Conservation (phyloP, 2,888 invertebrate genomes). For the Spodoptera littoralis region DNA sequence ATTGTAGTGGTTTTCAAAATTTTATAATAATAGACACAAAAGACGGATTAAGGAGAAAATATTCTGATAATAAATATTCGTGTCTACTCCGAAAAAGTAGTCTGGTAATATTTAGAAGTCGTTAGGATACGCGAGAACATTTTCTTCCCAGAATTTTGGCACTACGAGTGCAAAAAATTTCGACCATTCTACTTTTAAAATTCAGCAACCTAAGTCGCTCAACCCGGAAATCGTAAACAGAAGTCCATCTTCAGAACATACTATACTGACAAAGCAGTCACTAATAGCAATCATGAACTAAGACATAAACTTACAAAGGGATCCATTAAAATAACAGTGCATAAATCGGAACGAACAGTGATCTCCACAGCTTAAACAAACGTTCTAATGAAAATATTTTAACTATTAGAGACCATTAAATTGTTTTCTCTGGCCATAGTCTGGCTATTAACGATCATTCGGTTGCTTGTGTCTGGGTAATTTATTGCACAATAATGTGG, state of each 20-base stretch:
- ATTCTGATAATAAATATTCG: too few species aligned
- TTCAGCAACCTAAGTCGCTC: too few species aligned
- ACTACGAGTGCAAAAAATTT: too few species aligned
- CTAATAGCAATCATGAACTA: slow-evolving; percentile 59
- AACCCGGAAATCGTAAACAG: too few species aligned
- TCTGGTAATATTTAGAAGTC: too few species aligned
- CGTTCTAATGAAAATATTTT: slow-evolving; percentile 76
- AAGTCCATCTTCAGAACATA: too few species aligned
- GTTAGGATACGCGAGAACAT: too few species aligned
- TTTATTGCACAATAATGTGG: slow-evolving; percentile 49
- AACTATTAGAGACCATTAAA: slow-evolving; percentile 71
- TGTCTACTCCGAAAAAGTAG: too few species aligned
- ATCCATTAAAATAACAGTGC: slow-evolving; percentile 68
- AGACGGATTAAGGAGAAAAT: too few species aligned
- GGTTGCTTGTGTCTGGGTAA: slow-evolving; percentile 45
- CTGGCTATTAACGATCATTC: slow-evolving; percentile 64
- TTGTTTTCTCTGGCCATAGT: slow-evolving; percentile 72
- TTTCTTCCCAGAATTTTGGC: too few species aligned
- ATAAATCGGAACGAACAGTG: slow-evolving; percentile 73
- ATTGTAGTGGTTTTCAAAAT: slow-evolving; percentile 15
- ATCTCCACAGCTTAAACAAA: slow-evolving; percentile 71
- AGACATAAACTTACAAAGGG: slow-evolving; percentile 66
- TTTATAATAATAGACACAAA: background rate
- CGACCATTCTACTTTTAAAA: too few species aligned
- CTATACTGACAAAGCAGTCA: too few species aligned